These are phyloP conservation scores for Diceros bicornis DNA, from an alignment of 2,797 vertebrate genomes.

Conservation along the genomic window DNA sequence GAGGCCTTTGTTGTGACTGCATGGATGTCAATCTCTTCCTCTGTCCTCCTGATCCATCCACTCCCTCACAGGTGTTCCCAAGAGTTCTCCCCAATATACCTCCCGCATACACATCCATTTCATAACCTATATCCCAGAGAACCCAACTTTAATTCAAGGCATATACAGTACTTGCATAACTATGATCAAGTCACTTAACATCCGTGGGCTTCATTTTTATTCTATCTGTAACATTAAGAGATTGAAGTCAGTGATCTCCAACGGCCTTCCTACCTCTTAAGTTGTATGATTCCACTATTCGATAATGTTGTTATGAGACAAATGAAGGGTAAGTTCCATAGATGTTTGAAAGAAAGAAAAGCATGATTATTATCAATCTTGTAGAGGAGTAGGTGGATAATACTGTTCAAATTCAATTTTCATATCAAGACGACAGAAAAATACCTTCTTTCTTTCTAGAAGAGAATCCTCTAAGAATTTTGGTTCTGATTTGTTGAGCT, in stretches of 20 bases:
- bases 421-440: neutral
- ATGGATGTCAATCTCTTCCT: neutral
- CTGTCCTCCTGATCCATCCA: no score
- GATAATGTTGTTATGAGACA: neutral
- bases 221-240: neutral
- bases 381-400: neutral
- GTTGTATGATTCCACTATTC: neutral
- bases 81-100: neutral
- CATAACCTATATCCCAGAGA: neutral
- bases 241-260: neutral
- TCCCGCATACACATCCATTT: neutral
- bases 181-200: neutral
- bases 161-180: neutral
- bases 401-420: conserved; percentile 46
- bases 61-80: neutral
- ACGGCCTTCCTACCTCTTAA: neutral
- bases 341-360: conserved; percentile 10
- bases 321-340: neutral
- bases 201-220: neutral
- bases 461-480: neutral
- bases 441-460: neutral
- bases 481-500: neutral
- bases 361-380: neutral
- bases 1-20: neutral
- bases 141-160: neutral